Percentiles rank a stretch among this genome's conserved stretches.
Evolutionary conservation across 2,797 vertebrate species (phyloP).

Genomic region (Silurus lanzhouensis): DNA sequence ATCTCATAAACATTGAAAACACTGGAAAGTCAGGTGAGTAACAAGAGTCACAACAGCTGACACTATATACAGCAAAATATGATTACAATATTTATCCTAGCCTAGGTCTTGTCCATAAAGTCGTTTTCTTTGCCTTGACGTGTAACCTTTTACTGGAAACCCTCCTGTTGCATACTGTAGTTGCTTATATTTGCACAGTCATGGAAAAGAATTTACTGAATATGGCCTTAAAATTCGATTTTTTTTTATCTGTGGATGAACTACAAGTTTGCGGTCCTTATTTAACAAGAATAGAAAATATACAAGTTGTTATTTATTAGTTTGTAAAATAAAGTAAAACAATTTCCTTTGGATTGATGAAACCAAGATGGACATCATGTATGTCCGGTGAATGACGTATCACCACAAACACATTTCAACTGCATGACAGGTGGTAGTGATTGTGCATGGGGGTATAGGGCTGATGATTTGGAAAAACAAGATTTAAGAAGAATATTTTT

Average conservation of each 20-base stretch:
- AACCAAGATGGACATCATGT: not conserved
- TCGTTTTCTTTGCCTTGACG: not conserved
- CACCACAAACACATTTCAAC: not conserved
- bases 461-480: not conserved
- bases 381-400: not conserved
- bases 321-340: not conserved
- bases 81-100: not conserved
- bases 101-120: not conserved
- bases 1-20: not conserved
- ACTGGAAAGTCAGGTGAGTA: slow-evolving; percentile 34
- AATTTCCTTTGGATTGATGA: not conserved
- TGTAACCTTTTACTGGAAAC: not conserved
- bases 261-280: not conserved
- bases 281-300: not conserved
- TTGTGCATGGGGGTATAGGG: not conserved
- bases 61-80: not conserved
- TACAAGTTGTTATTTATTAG: not conserved
- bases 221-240: not conserved
- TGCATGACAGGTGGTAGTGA: not conserved
- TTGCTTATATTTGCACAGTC: not conserved
- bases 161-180: not conserved
- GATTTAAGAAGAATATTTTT: not conserved
- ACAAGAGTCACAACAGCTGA: not conserved
- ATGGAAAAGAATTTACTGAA: not conserved
- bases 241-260: not conserved